Conservation (phyloP, 2,113 vertebrate genomes). For the Setophaga kirtlandii region DNA sequence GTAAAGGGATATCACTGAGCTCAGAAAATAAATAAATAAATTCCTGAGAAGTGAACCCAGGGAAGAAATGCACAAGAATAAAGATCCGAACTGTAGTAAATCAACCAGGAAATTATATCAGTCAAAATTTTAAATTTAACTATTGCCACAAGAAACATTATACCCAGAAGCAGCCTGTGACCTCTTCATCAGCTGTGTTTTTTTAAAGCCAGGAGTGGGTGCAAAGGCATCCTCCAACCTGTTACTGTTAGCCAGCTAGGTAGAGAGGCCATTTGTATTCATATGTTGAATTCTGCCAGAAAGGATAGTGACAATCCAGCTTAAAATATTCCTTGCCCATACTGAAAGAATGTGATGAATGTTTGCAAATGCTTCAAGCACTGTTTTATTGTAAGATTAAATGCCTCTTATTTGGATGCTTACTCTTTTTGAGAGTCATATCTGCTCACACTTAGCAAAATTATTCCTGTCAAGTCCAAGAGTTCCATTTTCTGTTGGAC, state of each 20-base stretch:
- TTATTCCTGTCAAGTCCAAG: constrained; percentile 33
- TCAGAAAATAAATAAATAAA: background rate
- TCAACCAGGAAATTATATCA: background rate
- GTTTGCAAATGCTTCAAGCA: background rate
- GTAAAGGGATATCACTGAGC: background rate
- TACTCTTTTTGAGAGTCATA: constrained; percentile 1
- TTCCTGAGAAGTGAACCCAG: background rate
- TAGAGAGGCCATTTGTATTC: background rate
- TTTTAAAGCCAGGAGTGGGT: background rate
- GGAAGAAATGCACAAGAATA: background rate
- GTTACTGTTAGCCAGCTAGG: background rate
- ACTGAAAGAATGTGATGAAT: constrained; percentile 13
- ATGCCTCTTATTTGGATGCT: constrained; percentile 27
- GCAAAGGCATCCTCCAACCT: background rate
- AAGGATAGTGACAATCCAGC: background rate
- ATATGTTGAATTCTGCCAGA: background rate
- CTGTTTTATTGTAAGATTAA: constrained; percentile 53
- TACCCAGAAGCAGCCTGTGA: background rate
- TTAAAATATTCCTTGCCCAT: constrained; percentile 5
- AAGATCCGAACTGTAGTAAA: background rate
- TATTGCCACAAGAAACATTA: background rate
- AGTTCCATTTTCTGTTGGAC: constrained; percentile 33
- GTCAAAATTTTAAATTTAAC: background rate
- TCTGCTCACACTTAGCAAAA: constrained; percentile 32
- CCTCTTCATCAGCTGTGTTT: background rate